phyloP scores from a whole-genome alignment of 2,888 invertebrate species.

The Megastigmus dorsalis region DNA sequence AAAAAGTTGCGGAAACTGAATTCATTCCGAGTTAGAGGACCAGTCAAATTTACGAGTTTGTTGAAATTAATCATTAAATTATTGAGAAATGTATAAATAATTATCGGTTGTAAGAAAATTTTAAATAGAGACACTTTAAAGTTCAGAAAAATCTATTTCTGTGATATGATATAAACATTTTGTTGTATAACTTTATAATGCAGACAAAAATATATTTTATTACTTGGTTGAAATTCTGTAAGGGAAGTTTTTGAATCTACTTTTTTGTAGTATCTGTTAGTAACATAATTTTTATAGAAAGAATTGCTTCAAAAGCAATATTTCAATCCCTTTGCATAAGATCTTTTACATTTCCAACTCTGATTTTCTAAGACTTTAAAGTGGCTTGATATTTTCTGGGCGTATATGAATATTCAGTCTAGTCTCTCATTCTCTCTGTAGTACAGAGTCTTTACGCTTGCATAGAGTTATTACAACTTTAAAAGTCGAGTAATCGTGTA shows the following conservation, averaged over 20 bases:
- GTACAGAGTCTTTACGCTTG: slow-evolving; percentile 48
- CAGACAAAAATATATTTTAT: slow-evolving; percentile 13
- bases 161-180: slow-evolving; percentile 38
- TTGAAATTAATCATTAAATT: slow-evolving; percentile 34
- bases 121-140: slow-evolving; percentile 45
- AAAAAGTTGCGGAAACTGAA: slow-evolving; percentile 13
- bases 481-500: slow-evolving; percentile 37
- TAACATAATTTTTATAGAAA: background rate
- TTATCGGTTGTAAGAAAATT: slow-evolving; percentile 18
- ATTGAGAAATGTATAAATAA: too few species aligned
- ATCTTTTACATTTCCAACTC: background rate
- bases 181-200: slow-evolving; percentile 24
- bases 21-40: slow-evolving; percentile 44
- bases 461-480: slow-evolving; percentile 46
- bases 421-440: slow-evolving; percentile 53
- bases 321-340: slow-evolving; percentile 5
- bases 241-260: background rate
- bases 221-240: background rate
- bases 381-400: slow-evolving; percentile 38
- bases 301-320: too few species aligned
- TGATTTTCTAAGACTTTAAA: slow-evolving; percentile 40
- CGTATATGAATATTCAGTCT: slow-evolving; percentile 43
- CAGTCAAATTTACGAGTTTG: slow-evolving; percentile 24
- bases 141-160: slow-evolving; percentile 45
- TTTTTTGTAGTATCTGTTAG: background rate